Conservation (phyloP, 2,797 vertebrate species). For the Eulemur rubriventer region DNA sequence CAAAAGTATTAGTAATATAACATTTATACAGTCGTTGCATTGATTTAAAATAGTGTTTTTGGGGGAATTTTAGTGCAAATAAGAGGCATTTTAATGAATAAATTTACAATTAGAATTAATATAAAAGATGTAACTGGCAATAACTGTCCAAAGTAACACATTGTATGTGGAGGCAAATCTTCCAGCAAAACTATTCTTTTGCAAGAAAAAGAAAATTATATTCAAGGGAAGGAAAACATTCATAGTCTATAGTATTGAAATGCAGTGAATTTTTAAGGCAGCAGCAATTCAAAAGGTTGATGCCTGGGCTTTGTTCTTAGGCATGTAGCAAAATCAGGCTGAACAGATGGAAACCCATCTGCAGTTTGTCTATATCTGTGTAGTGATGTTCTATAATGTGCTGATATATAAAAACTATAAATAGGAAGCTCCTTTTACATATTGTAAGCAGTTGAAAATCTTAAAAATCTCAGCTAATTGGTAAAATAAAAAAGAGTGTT, state of each 20-base stretch:
- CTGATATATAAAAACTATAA: slow-evolving; percentile 55
- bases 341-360: slow-evolving; percentile 62
- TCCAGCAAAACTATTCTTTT: background rate
- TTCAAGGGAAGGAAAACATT: background rate
- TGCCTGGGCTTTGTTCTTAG: slow-evolving; percentile 54
- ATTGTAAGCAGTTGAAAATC: slow-evolving; percentile 40
- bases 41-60: background rate
- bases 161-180: background rate
- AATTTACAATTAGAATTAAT: slow-evolving; percentile 23
- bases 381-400: slow-evolving; percentile 42
- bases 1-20: slow-evolving; percentile 14
- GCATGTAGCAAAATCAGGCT: slow-evolving; percentile 1
- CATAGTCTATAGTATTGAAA: background rate
- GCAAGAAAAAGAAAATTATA: background rate
- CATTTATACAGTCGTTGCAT: background rate
- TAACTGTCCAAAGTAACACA: background rate
- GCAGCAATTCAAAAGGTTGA: background rate
- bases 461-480: slow-evolving; percentile 46
- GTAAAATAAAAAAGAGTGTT: background rate
- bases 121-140: background rate
- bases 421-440: slow-evolving; percentile 57
- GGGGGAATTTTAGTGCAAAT: background rate
- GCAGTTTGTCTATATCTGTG: background rate
- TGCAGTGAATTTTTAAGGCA: background rate
- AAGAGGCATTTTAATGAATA: slow-evolving; percentile 20